These are phyloP conservation scores for Cervus canadensis DNA, from an alignment of 2,113 vertebrate genomes.

Conservation along the genomic window DNA sequence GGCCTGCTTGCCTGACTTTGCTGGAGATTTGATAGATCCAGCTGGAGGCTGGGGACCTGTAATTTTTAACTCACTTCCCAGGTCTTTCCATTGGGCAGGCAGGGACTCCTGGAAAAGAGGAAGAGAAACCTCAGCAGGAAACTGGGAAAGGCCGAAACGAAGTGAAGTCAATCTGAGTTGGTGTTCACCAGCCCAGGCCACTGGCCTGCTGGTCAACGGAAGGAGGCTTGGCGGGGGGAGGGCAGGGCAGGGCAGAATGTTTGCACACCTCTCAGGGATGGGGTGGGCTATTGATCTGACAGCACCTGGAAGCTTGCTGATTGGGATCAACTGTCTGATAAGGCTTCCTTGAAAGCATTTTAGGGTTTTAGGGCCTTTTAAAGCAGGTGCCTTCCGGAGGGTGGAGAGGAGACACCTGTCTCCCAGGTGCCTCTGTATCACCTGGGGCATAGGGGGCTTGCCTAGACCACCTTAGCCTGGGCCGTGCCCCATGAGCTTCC, in stretches of 20 bases:
- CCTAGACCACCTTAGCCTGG: neutral
- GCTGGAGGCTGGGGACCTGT: neutral
- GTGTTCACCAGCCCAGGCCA: neutral
- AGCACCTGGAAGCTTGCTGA: conserved; percentile 61
- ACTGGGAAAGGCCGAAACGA: conserved; percentile 46
- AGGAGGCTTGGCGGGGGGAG: neutral
- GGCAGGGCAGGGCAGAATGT: conserved; percentile 27
- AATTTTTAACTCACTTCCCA: neutral
- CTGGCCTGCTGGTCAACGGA: neutral
- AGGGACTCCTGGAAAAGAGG: conserved; percentile 19
- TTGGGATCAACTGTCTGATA: conserved; percentile 64
- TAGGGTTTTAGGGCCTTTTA: conserved; percentile 61
- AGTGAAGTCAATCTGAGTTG: conserved; percentile 26
- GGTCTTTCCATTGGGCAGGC: neutral
- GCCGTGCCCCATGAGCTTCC: neutral
- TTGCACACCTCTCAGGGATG: conserved; percentile 46
- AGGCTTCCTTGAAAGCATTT: conserved; percentile 44
- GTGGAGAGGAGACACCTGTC: neutral
- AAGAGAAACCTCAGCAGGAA: conserved; percentile 16
- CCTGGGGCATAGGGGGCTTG: neutral
- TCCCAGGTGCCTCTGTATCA: neutral
- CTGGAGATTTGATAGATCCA: neutral
- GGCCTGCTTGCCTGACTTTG: neutral
- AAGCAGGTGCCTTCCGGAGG: conserved; percentile 43
- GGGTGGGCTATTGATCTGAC: neutral